A percentile compares a stretch with the other conserved stretches of the same genome.
Conservation (phyloP, 2,888 invertebrate genomes). For the Apamea sordens region DNA sequence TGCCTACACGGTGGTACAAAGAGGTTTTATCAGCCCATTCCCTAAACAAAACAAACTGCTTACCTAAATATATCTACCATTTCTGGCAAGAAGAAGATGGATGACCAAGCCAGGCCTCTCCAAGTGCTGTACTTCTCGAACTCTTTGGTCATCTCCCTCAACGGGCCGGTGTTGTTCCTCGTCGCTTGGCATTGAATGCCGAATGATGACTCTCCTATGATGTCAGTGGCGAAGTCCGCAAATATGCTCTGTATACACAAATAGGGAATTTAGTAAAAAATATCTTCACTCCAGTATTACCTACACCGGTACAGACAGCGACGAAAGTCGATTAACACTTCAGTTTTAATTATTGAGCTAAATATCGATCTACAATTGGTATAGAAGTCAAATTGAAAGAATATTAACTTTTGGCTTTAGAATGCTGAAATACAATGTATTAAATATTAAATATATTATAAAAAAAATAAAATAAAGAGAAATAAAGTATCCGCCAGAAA, state of each 20-base stretch:
- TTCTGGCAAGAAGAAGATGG: constrained; percentile 77
- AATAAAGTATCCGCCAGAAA: too few species aligned
- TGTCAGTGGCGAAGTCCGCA: constrained; percentile 56
- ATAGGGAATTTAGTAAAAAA: background rate
- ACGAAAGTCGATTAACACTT: too few species aligned
- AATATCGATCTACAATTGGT: background rate
- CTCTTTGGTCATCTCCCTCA: constrained; percentile 72
- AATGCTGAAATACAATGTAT: too few species aligned
- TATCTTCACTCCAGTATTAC: too few species aligned
- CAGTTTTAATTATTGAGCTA: background rate
- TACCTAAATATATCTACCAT: constrained; percentile 73
- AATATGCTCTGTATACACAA: constrained; percentile 22
- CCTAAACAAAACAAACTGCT: background rate
- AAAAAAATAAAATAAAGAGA: too few species aligned
- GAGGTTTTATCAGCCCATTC: background rate
- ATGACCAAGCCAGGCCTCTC: constrained; percentile 72
- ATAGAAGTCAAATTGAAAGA: background rate
- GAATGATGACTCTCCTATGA: constrained; percentile 74
- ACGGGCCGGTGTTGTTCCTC: constrained; percentile 67
- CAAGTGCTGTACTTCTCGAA: constrained; percentile 70
- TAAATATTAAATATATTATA: too few species aligned
- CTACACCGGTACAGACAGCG: background rate
- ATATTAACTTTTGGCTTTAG: background rate
- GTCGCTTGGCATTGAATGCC: constrained; percentile 72
- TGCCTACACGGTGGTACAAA: background rate